Evolutionary conservation across 2,113 vertebrate genomes (phyloP).

Genomic region (Zeus faber): DNA sequence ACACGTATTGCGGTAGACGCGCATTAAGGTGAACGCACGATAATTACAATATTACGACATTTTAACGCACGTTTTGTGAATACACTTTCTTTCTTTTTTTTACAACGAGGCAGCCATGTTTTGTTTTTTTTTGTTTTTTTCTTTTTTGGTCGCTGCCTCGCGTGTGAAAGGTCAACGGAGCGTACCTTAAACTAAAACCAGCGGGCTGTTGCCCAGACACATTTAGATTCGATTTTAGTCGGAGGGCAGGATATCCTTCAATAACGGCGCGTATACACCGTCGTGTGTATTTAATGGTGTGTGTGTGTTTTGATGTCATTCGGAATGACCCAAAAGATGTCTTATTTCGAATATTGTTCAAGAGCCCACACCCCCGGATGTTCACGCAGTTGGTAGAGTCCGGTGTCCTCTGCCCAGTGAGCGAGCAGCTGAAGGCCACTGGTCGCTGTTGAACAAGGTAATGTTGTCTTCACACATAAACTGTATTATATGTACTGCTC

Average conservation of each 20-base stretch:
- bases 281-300: too few species aligned
- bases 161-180: constrained; percentile 48
- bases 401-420: constrained; percentile 56
- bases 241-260: too few species aligned
- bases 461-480: background rate
- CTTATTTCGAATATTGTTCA: too few species aligned
- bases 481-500: too few species aligned
- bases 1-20: background rate
- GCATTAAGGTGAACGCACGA: background rate
- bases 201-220: background rate
- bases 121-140: too few species aligned
- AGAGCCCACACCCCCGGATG: too few species aligned
- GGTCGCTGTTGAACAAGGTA: constrained; percentile 37
- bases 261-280: too few species aligned
- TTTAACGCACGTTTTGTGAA: constrained; percentile 18
- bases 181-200: constrained; percentile 35
- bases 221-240: too few species aligned
- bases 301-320: too few species aligned
- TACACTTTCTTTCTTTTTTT: too few species aligned
- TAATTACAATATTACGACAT: constrained; percentile 40
- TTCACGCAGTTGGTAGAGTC: constrained; percentile 54
- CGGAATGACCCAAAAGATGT: too few species aligned
- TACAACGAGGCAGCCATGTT: constrained; percentile 50
- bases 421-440: constrained; percentile 38
- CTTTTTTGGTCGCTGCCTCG: constrained; percentile 47